Evolutionary conservation across 1,140 invertebrate species (phyloP).

Genomic region (Odontomachus brunneus): DNA sequence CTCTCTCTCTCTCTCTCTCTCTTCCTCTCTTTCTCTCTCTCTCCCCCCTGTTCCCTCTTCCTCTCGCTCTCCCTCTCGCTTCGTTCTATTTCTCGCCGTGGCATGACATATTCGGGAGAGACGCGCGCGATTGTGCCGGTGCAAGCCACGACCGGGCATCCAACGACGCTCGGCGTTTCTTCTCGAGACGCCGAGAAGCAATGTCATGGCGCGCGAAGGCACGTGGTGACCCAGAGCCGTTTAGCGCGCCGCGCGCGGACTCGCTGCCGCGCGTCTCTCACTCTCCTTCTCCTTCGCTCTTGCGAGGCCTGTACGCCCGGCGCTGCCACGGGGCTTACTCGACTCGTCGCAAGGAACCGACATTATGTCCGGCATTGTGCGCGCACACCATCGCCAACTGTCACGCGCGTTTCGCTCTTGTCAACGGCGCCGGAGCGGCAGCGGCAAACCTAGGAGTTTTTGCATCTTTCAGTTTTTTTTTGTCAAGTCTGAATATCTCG

Average conservation of each 20-base stretch:
- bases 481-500: background rate
- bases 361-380: slow-evolving; percentile 44
- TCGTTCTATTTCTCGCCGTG: too few species aligned
- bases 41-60: too few species aligned
- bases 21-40: too few species aligned
- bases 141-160: too few species aligned
- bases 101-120: background rate
- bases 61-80: too few species aligned
- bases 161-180: too few species aligned
- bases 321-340: slow-evolving; percentile 71
- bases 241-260: slow-evolving; percentile 69
- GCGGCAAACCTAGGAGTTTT: too few species aligned
- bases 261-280: slow-evolving; percentile 26
- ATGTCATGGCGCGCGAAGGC: slow-evolving; percentile 61
- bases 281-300: background rate
- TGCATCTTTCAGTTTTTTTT: background rate
- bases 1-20: too few species aligned
- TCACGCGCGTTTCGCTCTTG: slow-evolving; percentile 60
- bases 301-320: background rate
- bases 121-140: too few species aligned
- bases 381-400: slow-evolving; percentile 49
- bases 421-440: slow-evolving; percentile 12
- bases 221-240: slow-evolving; percentile 67
- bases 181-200: background rate
- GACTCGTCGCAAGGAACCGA: slow-evolving; percentile 62